Percentiles rank a stretch among this genome's conserved stretches.
phyloP scores from a whole-genome alignment of 2,113 vertebrate genomes.

The Muscicapa adusta region DNA sequence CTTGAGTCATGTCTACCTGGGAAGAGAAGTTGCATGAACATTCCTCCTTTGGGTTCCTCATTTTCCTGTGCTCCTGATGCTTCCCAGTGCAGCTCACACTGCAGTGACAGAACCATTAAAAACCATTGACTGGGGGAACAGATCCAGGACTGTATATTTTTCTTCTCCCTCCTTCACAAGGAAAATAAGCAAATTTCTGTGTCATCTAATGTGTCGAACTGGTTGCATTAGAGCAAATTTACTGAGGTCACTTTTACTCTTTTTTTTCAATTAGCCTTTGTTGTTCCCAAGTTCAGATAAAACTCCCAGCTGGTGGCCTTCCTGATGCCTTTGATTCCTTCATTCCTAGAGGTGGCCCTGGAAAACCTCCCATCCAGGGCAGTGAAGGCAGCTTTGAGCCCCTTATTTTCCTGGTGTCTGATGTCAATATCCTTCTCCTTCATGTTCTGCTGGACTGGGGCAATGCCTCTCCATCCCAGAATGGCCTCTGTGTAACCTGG shows the following conservation, averaged over 20 bases:
- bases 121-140: not conserved
- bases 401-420: fast-evolving
- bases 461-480: not conserved
- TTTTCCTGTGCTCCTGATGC: not conserved
- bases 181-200: not conserved
- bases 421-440: not conserved
- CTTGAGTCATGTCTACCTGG: fast-evolving
- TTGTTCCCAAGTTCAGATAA: not conserved
- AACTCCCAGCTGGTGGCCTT: not conserved
- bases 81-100: not conserved
- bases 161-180: not conserved
- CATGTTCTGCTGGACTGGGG: not conserved
- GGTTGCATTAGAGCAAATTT: not conserved
- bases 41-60: not conserved
- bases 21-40: not conserved
- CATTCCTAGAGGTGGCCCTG: not conserved
- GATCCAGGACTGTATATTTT: not conserved
- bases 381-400: not conserved
- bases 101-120: not conserved
- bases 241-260: not conserved
- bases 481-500: not conserved
- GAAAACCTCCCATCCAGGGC: not conserved
- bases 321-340: not conserved
- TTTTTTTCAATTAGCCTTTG: not conserved
- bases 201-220: not conserved